Evolutionary conservation across 1,140 invertebrate species (phyloP), one percentile per base, ranked within the genome.

Genomic region (Halesus radiatus): DNA sequence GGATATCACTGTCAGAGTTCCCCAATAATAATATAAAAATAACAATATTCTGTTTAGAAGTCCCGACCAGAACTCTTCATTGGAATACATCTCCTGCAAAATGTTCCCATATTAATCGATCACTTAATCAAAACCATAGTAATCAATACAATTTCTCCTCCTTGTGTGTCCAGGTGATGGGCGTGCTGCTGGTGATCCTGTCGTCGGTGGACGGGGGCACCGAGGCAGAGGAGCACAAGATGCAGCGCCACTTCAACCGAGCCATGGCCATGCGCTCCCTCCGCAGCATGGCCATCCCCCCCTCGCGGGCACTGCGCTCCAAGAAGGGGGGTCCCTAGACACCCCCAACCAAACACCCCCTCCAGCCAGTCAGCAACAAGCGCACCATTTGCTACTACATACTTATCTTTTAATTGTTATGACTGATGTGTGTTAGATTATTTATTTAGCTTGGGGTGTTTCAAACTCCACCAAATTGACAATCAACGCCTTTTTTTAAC

Each of bases 221-320:
- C 80, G 90, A 94, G 84, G 85, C 89, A 81, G 89, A 92, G 85
- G 91, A 92, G 77, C 92, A 93, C 80, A 94, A 95, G 84, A 92
- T 93, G 16, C 92, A 92, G 45, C 91, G 95, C 13, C 95, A 96
- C 85, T 96, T 96, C 85, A 96, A 96, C 88, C 90, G 95, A 72
- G 94, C 95, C 1, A 95, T 96, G 94, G 94, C 95, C 3, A 96
- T 96, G 95, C 90, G 94, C 22, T 94, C 94, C 68, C 89, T 96
- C 23, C 90, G 92, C 32, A 90, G 93, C 23, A 88, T 88, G 23
- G 83, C 88, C 18, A 78, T 89, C 16, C 79, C 87, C 26, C 86
- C 85, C 62, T 76, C 87, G 0, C 83, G 88, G 23, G 86, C 87
- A 3, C 66, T 81, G 16, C 81, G 83, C 29, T 85, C 87, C 3